These are phyloP conservation scores for Megaceryle maxima DNA, from an alignment of 2,113 vertebrate genomes.

Conservation along the genomic window DNA sequence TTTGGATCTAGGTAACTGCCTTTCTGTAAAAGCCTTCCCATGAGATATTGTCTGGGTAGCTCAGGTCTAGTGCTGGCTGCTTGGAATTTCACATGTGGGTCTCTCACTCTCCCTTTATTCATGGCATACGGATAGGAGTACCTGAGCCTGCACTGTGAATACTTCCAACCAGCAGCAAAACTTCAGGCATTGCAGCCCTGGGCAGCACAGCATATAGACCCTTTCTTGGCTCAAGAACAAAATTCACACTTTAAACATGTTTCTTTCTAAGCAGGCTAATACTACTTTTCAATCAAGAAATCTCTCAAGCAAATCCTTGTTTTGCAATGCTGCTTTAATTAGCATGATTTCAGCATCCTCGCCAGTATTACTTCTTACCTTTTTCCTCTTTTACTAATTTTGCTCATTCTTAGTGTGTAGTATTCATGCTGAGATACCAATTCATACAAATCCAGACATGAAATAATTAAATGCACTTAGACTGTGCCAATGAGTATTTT, in stretches of 20 bases:
- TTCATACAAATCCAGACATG: not conserved
- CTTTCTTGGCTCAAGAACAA: not conserved
- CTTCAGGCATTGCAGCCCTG: not conserved
- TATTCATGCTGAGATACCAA: not conserved
- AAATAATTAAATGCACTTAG: not conserved
- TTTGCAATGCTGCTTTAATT: not conserved
- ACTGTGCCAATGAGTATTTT: not conserved
- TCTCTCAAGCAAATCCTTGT: not conserved
- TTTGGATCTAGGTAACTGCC: not conserved
- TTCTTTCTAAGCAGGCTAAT: not conserved
- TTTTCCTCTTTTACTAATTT: not conserved
- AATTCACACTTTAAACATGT: not conserved
- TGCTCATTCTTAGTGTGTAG: not conserved
- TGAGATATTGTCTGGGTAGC: not conserved
- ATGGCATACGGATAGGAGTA: not conserved
- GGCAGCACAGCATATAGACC: not conserved
- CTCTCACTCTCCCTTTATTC: not conserved
- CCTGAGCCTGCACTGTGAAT: not conserved
- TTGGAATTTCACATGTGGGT: not conserved
- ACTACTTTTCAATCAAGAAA: not conserved
- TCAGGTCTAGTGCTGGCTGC: not conserved
- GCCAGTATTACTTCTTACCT: not conserved
- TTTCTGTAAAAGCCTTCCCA: not conserved
- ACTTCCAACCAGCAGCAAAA: not conserved
- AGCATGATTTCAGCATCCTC: not conserved